Evolutionary conservation across 2,888 invertebrate species (phyloP).

Genomic region (Tridacna crocea): DNA sequence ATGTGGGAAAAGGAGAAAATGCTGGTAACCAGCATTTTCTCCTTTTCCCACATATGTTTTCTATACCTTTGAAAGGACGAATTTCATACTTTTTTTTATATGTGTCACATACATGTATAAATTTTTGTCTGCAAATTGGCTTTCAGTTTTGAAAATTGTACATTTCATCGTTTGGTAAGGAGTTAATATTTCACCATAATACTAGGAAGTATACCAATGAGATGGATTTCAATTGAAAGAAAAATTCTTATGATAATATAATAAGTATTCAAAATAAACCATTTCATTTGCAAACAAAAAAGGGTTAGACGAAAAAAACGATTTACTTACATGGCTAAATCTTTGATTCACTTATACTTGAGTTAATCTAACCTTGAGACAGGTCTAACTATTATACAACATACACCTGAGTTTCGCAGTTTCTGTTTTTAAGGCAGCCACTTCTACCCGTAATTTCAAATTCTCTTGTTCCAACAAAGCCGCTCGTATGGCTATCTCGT

Average conservation of each 20-base stretch:
- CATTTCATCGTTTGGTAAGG: too few relatives aligned
- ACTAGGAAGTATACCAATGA: not conserved
- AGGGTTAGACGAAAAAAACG: not conserved
- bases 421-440: constrained; percentile 88
- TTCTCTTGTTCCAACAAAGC: constrained; percentile 95
- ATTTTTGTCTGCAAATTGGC: too few relatives aligned
- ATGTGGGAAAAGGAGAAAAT: too few relatives aligned
- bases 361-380: not conserved
- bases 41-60: too few relatives aligned
- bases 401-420: constrained; percentile 87
- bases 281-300: too few relatives aligned
- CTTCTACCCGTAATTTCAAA: constrained; percentile 89
- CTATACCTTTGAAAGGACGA: too few relatives aligned
- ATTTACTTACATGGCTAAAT: not conserved
- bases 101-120: too few relatives aligned
- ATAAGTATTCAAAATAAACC: too few relatives aligned
- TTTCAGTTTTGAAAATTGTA: too few relatives aligned
- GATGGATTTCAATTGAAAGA: not conserved
- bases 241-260: not conserved
- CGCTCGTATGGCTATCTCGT: constrained; percentile 95
- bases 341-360: not conserved
- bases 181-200: not conserved
- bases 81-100: too few relatives aligned
- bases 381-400: constrained; percentile 82
- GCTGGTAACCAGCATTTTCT: too few relatives aligned